Evolutionary conservation across 2,888 invertebrate genomes (phyloP).

Genomic region (Morinoia aosen): DNA sequence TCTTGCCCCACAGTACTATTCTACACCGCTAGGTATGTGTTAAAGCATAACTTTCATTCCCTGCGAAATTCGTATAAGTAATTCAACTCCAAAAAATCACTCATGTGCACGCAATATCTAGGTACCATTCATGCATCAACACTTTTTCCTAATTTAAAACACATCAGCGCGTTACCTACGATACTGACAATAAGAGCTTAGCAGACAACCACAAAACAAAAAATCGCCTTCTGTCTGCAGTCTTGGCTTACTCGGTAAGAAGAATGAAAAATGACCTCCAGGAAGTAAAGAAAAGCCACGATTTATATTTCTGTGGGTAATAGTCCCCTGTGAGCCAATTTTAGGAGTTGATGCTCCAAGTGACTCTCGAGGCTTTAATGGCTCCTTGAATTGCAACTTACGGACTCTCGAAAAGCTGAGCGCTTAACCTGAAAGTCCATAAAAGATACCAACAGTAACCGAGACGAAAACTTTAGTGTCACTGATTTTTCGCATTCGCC

Average conservation of each 20-base stretch:
- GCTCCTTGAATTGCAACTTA: slow-evolving; percentile 13
- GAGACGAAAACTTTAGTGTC: neutral
- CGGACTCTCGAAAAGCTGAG: neutral
- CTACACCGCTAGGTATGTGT: too few relatives aligned
- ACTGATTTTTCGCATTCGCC: neutral
- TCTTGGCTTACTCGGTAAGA: neutral
- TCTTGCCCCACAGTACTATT: neutral
- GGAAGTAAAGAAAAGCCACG: neutral
- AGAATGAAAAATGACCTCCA: neutral
- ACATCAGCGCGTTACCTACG: too few relatives aligned
- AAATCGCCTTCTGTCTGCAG: neutral
- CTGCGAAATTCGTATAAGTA: too few relatives aligned
- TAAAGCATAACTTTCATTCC: too few relatives aligned
- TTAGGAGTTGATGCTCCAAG: neutral
- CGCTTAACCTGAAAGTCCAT: neutral
- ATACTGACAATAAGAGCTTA: too few relatives aligned
- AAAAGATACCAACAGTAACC: neutral
- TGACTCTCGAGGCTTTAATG: neutral
- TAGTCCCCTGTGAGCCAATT: neutral
- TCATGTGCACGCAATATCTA: too few relatives aligned
- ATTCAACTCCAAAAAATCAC: too few relatives aligned
- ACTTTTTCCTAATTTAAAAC: too few relatives aligned
- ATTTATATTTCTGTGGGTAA: neutral
- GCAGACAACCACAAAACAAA: too few relatives aligned
- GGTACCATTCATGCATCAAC: too few relatives aligned